Evolutionary conservation across 2,113 vertebrate genomes (phyloP), one percentile per base, ranked within the genome.

Genomic region (Platichthys stellatus): DNA sequence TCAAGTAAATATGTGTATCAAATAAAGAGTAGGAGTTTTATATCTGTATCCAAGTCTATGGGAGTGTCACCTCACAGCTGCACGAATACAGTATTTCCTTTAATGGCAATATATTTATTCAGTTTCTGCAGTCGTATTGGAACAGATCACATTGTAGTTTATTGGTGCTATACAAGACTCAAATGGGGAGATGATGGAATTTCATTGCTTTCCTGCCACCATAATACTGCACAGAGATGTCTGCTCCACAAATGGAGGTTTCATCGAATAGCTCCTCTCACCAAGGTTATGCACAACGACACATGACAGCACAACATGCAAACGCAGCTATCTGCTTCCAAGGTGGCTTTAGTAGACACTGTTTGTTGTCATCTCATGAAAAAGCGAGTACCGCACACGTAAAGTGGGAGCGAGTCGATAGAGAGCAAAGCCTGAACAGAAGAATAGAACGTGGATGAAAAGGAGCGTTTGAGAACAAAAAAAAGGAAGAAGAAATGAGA

Each of bases 261-360:
- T 87, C 83, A 79, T 74, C 81, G 83, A 78, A 86, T 85, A 82
- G 61, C 77, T 81, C 68, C 63, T 71, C 74, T 86, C 28, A 20
- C 49, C 21, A 72, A 82, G 74, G 81, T 88, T 83, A 81, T 66
- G 69, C 69, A 82, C 74, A 88, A 59, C 79, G 40, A 43, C 40
- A 3, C 73, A 76, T 75, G 79, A 72, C 83, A 84, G 69, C 56
- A 17, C 66, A 81, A 70, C 80, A 62, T 59, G 59, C 18, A 61
- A 81, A 77, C 45, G 63, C 69, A 76, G 5, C 2, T 38, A 38
- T 38, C 40, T 18, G 45, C 45, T 10, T 38, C 35, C 35, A 38
- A 38, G 35, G 45, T 78, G 65, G 70, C 74, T 86, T 84, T 69
- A 70, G 69, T 63, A 17, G 63, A 74, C 61, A 60, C 2, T 82